These are phyloP conservation scores for Branchellion lobata DNA, from an alignment of 2,888 invertebrate species.

Conservation along the genomic window DNA sequence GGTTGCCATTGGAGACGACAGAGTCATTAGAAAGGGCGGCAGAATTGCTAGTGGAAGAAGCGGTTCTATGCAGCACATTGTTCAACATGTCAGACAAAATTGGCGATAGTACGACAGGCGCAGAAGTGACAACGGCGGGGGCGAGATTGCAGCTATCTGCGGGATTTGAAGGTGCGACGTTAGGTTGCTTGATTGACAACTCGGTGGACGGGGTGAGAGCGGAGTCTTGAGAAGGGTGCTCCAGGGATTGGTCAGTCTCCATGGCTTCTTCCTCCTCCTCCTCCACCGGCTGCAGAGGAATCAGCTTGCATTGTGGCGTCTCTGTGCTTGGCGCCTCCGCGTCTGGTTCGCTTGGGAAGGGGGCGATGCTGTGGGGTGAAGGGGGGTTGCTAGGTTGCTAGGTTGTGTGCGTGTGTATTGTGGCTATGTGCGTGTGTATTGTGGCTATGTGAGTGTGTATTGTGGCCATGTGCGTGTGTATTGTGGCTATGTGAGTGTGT, in stretches of 20 bases:
- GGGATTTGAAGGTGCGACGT: too few species aligned
- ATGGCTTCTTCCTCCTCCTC: slow-evolving; percentile 14
- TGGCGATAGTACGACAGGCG: not conserved
- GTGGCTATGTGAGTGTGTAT: too few species aligned
- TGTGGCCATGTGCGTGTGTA: too few species aligned
- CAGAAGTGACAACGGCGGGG: not conserved
- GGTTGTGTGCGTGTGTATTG: too few species aligned
- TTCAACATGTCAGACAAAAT: slow-evolving; percentile 3
- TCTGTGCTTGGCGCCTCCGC: not conserved
- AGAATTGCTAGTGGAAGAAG: not conserved
- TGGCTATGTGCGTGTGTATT: too few species aligned
- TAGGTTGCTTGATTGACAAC: too few species aligned
- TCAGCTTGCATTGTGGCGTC: slow-evolving; percentile 10
- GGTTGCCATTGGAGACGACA: too few species aligned
- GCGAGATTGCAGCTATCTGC: too few species aligned
- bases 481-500: not conserved
- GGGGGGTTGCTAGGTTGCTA: not conserved
- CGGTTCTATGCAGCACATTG: slow-evolving; percentile 24
- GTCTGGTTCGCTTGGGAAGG: slow-evolving; percentile 26
- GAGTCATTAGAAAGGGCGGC: not conserved
- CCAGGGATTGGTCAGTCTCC: too few species aligned
- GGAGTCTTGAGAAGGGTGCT: not conserved
- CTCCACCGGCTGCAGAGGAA: slow-evolving; percentile 20
- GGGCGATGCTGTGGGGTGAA: slow-evolving; percentile 6
- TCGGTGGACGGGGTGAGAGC: too few species aligned